Evolutionary conservation across 2,113 vertebrate species (phyloP).

Genomic region (Ovis aries): DNA sequence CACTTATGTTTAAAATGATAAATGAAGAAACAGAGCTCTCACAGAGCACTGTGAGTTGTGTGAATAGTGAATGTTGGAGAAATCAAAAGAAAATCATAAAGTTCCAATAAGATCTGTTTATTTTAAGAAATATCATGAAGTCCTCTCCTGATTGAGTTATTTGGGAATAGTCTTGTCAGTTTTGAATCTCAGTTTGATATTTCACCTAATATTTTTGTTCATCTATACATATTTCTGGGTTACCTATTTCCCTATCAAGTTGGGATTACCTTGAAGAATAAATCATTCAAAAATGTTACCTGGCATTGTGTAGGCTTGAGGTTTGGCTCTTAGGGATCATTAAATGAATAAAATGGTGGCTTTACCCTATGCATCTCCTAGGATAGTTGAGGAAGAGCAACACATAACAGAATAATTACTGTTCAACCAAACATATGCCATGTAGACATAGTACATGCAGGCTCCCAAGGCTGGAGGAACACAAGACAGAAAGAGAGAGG

Average conservation of each 20-base stretch:
- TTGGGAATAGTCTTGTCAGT: neutral
- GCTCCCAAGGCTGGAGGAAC: neutral
- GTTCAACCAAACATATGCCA: neutral
- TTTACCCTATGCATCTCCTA: neutral
- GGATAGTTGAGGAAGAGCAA: neutral
- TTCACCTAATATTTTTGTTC: neutral
- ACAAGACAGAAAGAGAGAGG: neutral
- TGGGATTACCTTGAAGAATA: neutral
- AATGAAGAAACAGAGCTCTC: neutral
- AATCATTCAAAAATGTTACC: neutral
- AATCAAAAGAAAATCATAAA: neutral
- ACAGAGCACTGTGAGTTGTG: neutral
- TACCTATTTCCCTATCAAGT: neutral
- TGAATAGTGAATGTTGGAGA: neutral
- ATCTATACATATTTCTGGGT: neutral
- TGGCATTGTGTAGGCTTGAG: neutral
- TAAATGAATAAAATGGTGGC: neutral
- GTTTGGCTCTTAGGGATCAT: neutral
- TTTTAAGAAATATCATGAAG: neutral
- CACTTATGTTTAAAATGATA: neutral
- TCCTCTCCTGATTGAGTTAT: neutral
- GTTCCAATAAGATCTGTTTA: neutral
- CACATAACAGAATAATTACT: neutral
- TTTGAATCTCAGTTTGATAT: neutral
- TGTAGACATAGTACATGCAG: neutral